phyloP scores from a whole-genome alignment of 1,140 invertebrate genomes.

The Parapsyche elsis region DNA sequence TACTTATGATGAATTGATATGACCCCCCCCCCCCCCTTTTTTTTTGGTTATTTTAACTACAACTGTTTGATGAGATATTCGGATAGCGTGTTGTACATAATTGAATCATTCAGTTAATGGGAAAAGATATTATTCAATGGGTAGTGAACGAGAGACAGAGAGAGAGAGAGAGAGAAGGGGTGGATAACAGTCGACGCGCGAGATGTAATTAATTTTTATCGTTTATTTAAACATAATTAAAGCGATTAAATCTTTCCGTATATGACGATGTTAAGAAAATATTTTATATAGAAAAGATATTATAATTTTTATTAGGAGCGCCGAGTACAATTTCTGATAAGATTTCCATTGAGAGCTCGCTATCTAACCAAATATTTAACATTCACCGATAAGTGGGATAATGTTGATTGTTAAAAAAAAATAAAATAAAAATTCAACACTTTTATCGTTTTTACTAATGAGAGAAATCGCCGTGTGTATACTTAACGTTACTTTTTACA shows the following conservation, averaged over 20 bases:
- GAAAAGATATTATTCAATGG: conserved; percentile 21
- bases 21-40: too few species aligned
- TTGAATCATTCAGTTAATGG: conserved; percentile 24
- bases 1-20: too few species aligned
- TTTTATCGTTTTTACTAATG: not conserved
- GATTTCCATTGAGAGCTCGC: not conserved
- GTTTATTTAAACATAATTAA: not conserved
- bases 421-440: not conserved
- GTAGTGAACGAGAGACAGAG: not conserved
- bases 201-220: not conserved
- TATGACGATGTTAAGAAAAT: not conserved
- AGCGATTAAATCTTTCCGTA: not conserved
- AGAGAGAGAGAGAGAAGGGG: not conserved
- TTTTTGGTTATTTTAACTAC: too few species aligned
- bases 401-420: not conserved
- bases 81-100: conserved; percentile 8
- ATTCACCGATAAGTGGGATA: conserved; percentile 10
- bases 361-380: conserved; percentile 16
- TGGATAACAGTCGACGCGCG: not conserved
- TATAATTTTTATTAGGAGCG: not conserved
- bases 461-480: not conserved
- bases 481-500: not conserved
- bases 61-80: conserved; percentile 4
- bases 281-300: not conserved
- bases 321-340: not conserved